Base-by-base conservation (phyloP, 2,888 invertebrate species). In the Pollenia griseotomentosa region DNA sequence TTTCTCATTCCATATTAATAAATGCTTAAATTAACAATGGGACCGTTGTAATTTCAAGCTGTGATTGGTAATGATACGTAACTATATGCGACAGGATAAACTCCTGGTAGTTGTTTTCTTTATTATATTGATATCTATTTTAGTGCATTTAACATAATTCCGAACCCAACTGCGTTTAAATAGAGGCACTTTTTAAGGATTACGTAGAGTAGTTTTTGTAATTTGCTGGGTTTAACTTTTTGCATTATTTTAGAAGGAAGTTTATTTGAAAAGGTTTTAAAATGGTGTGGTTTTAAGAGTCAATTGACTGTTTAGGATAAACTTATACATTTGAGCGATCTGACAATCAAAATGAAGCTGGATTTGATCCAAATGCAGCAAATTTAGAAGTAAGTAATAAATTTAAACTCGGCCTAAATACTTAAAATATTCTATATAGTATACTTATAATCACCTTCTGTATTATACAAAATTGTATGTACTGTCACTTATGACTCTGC, bases 11-110 rank as follows among this genome's bases (percentile, higher is more conserved):
- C 14, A 11, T 68, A 40, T 77, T 83, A 55, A 82, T 85, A 77
- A 77, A 73, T 66, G 81, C 77, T 77, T 85, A 78, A 74, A 81
- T 78, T 87, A 87, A 87, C 87, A 87, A 87, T 82, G 51, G 81
- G 14, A 48, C 78, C 73, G 8, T 59, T 48, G 55, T 74, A 70
- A 78, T 82, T 87, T 87, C 87, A 77, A 55, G 84, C 87, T 87
- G 87, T 87, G 87, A 87, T 84, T 85, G 84, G 74, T 82, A 81
- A 85, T 78, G 77, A 85, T 85, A 85, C 84, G 84, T 79, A 77
- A 83, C 83, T 55, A 77, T 48, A 71, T 48, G 16, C 55, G 63
- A 70, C 71, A 71, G 55, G 48, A 65, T 9, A n/a, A 33, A 40
- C 16, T 40, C 7, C 9, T 53, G 33, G 53, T 48, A 57, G 14